Conservation (phyloP, 2,113 vertebrate species). For the Nyctibius bracteatus region DNA sequence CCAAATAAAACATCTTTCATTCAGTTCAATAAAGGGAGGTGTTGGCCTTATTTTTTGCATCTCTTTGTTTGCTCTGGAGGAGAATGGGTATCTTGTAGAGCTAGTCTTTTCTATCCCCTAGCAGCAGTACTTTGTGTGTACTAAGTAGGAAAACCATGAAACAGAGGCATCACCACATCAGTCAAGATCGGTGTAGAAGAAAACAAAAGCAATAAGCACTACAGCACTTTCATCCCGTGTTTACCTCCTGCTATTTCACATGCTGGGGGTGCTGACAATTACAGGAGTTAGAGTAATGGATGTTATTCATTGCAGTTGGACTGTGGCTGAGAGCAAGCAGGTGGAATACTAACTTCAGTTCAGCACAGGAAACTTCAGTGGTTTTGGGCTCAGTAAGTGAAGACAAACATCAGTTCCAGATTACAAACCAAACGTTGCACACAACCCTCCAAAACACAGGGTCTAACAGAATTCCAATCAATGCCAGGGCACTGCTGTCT, state of each 20-base stretch:
- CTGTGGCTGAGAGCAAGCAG: not conserved
- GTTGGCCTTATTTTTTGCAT: not conserved
- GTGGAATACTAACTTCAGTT: not conserved
- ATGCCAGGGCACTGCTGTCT: not conserved
- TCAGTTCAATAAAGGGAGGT: not conserved
- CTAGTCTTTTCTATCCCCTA: not conserved
- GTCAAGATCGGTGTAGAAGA: not conserved
- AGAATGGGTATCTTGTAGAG: not conserved
- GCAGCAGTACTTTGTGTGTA: not conserved
- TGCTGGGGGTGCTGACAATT: not conserved
- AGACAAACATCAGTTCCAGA: not conserved
- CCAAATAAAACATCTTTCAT: not conserved
- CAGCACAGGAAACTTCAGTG: not conserved
- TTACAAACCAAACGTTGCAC: not conserved
- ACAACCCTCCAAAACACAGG: rapidly evolving
- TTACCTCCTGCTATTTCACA: not conserved
- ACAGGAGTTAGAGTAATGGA: not conserved
- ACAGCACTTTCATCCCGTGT: not conserved
- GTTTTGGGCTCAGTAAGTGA: not conserved
- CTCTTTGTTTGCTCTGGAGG: not conserved
- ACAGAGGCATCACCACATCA: not conserved
- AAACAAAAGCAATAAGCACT: not conserved
- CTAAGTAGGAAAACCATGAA: not conserved
- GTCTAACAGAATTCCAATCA: not conserved
- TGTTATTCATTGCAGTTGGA: not conserved